A percentile compares a stretch with the other conserved stretches of the same genome.
Conservation (phyloP, 2,113 vertebrate species). For the Micronycteris hirsuta region DNA sequence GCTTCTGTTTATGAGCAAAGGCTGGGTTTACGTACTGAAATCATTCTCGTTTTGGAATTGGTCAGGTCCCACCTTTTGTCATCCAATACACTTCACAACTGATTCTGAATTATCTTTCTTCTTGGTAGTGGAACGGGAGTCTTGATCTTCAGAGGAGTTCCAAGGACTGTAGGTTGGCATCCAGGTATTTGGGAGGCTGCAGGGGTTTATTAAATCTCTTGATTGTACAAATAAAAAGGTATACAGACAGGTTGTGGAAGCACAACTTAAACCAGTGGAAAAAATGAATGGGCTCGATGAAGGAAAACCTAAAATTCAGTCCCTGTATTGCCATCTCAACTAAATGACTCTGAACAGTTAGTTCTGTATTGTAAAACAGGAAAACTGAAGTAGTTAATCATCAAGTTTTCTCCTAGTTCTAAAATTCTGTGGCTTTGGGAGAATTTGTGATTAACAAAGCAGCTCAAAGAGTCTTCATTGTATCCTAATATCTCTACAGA, state of each 20-base stretch:
- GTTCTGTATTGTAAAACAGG: background rate
- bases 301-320: background rate
- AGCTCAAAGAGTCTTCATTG: background rate
- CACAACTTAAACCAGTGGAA: background rate
- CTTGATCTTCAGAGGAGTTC: background rate
- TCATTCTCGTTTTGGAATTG: background rate
- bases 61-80: background rate
- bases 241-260: background rate
- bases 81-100: background rate
- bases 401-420: background rate
- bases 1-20: background rate
- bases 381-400: background rate
- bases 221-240: background rate
- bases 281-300: background rate
- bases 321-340: background rate
- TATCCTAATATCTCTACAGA: background rate
- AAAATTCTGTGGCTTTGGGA: background rate
- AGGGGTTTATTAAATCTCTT: background rate
- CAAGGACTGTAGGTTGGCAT: background rate
- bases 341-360: background rate
- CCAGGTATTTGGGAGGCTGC: background rate
- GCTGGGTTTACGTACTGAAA: background rate
- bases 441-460: background rate
- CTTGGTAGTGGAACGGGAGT: background rate
- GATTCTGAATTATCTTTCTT: background rate